These are phyloP conservation scores for Lytechinus pictus DNA, from an alignment of 35 echinoderm and acorn worm species.

Conservation along the genomic window DNA sequence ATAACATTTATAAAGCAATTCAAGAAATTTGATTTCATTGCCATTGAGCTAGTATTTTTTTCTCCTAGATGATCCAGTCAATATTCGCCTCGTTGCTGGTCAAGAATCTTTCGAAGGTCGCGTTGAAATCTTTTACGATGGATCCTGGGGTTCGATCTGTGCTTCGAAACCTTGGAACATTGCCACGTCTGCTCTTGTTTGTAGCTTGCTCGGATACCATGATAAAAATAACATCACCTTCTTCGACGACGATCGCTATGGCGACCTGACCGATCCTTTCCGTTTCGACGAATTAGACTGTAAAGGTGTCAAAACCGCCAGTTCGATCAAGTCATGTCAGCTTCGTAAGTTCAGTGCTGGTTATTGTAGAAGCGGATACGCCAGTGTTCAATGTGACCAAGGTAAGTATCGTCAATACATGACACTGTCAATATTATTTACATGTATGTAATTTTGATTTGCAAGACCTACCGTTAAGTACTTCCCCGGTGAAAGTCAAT, in stretches of 20 bases:
- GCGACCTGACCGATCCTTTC: background rate
- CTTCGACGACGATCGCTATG: background rate
- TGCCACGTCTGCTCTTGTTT: background rate
- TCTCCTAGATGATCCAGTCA: background rate
- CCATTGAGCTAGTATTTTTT: background rate
- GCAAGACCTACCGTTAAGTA: too few relatives aligned
- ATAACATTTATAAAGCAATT: too few relatives aligned
- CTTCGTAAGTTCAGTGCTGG: background rate
- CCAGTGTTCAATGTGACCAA: background rate
- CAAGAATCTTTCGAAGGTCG: background rate
- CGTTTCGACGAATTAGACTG: background rate
- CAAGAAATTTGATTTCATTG: too few relatives aligned
- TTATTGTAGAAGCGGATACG: background rate
- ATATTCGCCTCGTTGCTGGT: background rate
- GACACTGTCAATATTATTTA: too few relatives aligned
- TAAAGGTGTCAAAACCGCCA: background rate
- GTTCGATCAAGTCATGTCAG: background rate
- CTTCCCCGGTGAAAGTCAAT: too few relatives aligned
- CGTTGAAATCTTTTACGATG: background rate
- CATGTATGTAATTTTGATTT: too few relatives aligned
- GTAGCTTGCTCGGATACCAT: background rate
- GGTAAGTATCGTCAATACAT: too few relatives aligned
- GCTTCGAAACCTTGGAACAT: background rate
- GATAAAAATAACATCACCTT: background rate
- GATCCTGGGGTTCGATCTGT: background rate